Percentiles rank a stretch among this genome's conserved stretches.
These are phyloP conservation scores for Stenodema calcarata DNA, from an alignment of 2,888 invertebrate genomes.

Conservation along the genomic window DNA sequence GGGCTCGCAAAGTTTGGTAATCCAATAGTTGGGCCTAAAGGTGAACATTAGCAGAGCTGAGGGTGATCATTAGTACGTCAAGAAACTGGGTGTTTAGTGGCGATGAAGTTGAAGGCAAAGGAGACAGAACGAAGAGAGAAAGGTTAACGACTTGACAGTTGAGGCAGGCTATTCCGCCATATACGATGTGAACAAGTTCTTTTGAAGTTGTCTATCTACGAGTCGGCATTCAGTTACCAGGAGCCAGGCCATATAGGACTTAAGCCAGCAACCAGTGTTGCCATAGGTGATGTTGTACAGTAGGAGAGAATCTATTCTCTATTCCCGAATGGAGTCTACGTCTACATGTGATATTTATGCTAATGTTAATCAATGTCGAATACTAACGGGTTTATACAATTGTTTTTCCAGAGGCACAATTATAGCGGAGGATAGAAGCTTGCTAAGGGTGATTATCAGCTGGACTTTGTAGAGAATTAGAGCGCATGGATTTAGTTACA, in stretches of 20 bases:
- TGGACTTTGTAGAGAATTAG: no score
- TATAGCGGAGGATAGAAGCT: no score
- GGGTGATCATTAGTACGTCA: not conserved
- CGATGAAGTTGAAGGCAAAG: constrained; percentile 8
- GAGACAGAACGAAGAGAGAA: constrained; percentile 1
- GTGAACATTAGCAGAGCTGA: not conserved
- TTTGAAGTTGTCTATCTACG: not conserved
- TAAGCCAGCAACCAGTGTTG: not conserved
- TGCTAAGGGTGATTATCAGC: no score
- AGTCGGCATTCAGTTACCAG: not conserved
- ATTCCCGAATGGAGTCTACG: no score
- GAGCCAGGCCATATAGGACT: not conserved
- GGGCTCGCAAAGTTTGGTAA: not conserved
- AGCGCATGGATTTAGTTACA: no score
- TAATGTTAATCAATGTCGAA: no score
- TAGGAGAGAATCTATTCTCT: no score
- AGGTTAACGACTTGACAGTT: constrained; percentile 33
- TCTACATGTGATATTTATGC: no score
- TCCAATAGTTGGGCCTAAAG: not conserved
- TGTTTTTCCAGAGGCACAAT: no score
- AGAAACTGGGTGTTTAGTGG: not conserved
- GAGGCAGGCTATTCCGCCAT: constrained; percentile 11
- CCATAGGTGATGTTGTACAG: not conserved
- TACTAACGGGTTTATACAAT: no score
- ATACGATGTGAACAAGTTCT: constrained; percentile 22